Evolutionary conservation across 2,888 invertebrate species (phyloP).

Genomic region (Aporophyla lueneburgensis): DNA sequence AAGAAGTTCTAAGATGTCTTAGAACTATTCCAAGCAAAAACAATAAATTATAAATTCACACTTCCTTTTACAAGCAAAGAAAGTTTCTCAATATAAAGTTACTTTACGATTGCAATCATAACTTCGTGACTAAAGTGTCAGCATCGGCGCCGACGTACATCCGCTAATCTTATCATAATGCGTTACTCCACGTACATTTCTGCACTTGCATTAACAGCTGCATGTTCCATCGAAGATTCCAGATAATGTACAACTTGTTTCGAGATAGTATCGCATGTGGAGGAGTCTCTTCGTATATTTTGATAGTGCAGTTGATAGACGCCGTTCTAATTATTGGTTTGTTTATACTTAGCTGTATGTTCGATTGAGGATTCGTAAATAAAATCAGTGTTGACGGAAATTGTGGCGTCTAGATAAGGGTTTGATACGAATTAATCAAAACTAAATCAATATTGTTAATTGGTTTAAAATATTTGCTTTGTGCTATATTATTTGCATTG

Average conservation of each 20-base stretch:
- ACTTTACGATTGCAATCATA: slow-evolving; percentile 63
- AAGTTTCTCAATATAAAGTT: slow-evolving; percentile 52
- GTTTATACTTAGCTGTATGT: slow-evolving; percentile 27
- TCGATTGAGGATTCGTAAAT: slow-evolving; percentile 49
- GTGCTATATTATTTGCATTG: slow-evolving; percentile 12
- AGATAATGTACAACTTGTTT: slow-evolving; percentile 78
- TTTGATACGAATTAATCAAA: slow-evolving; percentile 20
- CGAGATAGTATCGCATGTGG: slow-evolving; percentile 75
- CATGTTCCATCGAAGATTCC: slow-evolving; percentile 73
- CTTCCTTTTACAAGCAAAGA: slow-evolving; percentile 46
- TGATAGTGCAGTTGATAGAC: slow-evolving; percentile 61
- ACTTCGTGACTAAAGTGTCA: slow-evolving; percentile 73
- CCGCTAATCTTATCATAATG: slow-evolving; percentile 78
- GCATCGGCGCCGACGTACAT: slow-evolving; percentile 74
- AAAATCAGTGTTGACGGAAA: slow-evolving; percentile 51
- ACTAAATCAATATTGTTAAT: slow-evolving; percentile 44
- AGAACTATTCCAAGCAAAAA: not conserved
- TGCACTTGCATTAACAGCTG: slow-evolving; percentile 77
- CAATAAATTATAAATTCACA: slow-evolving; percentile 33
- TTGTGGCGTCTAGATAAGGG: slow-evolving; percentile 56
- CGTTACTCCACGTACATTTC: slow-evolving; percentile 78
- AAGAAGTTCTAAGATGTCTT: slow-evolving; percentile 1
- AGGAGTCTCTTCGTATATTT: slow-evolving; percentile 67
- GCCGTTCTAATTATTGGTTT: slow-evolving; percentile 57
- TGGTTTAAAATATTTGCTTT: slow-evolving; percentile 18